Percentiles rank a stretch among this genome's conserved stretches.
Evolutionary conservation across 2,113 vertebrate genomes (phyloP).

Genomic region (Marmota monax): DNA sequence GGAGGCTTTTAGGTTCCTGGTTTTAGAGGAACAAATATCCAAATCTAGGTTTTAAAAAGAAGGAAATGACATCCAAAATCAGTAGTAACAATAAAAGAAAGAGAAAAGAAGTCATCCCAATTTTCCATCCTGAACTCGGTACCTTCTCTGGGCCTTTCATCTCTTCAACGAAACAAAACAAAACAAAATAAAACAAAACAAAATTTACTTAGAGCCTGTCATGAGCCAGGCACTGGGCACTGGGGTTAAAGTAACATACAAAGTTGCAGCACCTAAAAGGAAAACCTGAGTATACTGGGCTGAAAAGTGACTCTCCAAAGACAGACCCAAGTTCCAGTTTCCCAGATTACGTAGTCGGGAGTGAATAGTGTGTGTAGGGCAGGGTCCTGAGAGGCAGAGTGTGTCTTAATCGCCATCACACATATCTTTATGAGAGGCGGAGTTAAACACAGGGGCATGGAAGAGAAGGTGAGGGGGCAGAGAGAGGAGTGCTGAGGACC

Average conservation of each 20-base stretch:
- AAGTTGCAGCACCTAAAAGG: not conserved
- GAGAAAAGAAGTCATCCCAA: not conserved
- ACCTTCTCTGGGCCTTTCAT: not conserved
- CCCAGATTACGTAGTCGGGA: not conserved
- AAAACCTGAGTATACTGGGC: not conserved
- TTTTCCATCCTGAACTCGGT: not conserved
- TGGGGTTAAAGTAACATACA: not conserved
- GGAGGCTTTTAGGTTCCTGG: not conserved
- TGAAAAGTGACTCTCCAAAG: not conserved
- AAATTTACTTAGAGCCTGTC: not conserved
- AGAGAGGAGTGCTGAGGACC: too few relatives aligned
- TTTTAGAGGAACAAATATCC: not conserved
- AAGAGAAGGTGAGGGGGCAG: not conserved
- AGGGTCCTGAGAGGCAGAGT: not conserved
- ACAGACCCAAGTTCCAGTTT: not conserved
- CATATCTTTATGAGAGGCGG: not conserved
- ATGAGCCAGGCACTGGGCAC: not conserved
- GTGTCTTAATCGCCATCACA: not conserved
- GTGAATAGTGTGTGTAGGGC: not conserved
- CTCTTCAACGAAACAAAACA: not conserved
- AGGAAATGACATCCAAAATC: not conserved
- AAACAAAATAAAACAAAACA: too few relatives aligned
- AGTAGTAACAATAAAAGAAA: slow-evolving; percentile 4
- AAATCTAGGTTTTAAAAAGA: not conserved
- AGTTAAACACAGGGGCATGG: not conserved